Evolutionary conservation across 2,797 vertebrate species (phyloP).

Genomic region (Liasis olivaceus): DNA sequence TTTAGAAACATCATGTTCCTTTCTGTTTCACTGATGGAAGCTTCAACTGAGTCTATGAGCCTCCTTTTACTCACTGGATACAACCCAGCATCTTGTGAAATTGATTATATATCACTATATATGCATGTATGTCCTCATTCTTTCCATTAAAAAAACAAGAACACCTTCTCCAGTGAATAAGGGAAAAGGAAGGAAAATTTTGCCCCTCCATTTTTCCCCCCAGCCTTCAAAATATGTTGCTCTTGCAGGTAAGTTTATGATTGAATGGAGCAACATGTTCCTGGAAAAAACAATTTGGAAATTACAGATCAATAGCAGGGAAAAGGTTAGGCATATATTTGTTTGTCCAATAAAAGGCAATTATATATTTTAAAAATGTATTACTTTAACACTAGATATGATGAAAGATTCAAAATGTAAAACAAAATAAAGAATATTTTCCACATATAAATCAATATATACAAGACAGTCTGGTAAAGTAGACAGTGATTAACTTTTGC

Average conservation of each 20-base stretch:
- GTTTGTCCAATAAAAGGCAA: not conserved
- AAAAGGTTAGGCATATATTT: not conserved
- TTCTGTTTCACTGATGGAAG: not conserved
- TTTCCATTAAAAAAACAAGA: too few relatives aligned
- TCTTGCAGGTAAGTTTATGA: too few relatives aligned
- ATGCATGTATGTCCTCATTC: too few relatives aligned
- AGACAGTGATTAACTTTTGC: not conserved
- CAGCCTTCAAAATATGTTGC: too few relatives aligned
- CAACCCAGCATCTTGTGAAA: not conserved
- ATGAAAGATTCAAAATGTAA: not conserved
- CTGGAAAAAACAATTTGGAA: too few relatives aligned
- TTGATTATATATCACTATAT: too few relatives aligned
- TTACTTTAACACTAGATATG: not conserved
- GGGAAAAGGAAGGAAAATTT: too few relatives aligned
- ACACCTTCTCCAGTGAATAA: too few relatives aligned
- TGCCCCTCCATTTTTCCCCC: too few relatives aligned
- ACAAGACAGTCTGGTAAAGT: not conserved
- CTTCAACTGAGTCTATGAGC: not conserved
- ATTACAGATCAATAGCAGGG: too few relatives aligned
- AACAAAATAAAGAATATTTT: not conserved
- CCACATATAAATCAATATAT: not conserved
- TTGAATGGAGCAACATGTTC: too few relatives aligned
- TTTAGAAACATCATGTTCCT: not conserved
- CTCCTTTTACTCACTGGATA: not conserved
- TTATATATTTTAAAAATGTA: not conserved